phyloP scores from a whole-genome alignment of 2,888 invertebrate genomes.

The Volucella inanis region DNA sequence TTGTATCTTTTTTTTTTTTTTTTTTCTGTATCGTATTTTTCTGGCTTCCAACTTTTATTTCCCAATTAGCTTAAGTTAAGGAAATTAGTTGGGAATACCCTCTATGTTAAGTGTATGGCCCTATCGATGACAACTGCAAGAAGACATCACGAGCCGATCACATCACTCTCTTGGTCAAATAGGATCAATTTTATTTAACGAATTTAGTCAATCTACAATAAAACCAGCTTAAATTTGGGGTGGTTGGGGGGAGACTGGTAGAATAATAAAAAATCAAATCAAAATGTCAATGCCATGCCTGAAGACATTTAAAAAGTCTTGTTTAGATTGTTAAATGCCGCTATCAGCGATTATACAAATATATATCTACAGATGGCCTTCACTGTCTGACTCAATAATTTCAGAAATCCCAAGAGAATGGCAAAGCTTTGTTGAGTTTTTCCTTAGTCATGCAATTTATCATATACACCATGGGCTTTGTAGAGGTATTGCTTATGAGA shows the following conservation, averaged over 20 bases:
- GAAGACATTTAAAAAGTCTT: constrained; percentile 3
- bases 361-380: constrained; percentile 3
- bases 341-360: constrained; percentile 1
- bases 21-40: constrained; percentile 11
- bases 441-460: no score
- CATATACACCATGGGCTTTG: no score
- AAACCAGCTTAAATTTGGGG: neutral
- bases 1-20: constrained; percentile 5
- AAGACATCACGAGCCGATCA: constrained; percentile 22
- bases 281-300: constrained; percentile 46
- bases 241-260: no score
- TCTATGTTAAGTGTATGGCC: neutral
- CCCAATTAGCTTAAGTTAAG: constrained; percentile 23
- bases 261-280: constrained; percentile 2
- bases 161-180: neutral
- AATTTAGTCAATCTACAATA: neutral
- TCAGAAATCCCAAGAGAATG: constrained; percentile 3
- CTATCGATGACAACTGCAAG: constrained; percentile 5
- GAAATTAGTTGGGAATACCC: neutral
- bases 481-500: neutral
- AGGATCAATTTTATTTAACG: neutral
- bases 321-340: constrained; percentile 32
- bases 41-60: constrained; percentile 27
- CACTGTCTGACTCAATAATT: neutral
- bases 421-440: neutral